A percentile compares a stretch with the other conserved stretches of the same genome.
phyloP scores from a whole-genome alignment of 2,797 vertebrate genomes.

The Adrianichthys oophorus region DNA sequence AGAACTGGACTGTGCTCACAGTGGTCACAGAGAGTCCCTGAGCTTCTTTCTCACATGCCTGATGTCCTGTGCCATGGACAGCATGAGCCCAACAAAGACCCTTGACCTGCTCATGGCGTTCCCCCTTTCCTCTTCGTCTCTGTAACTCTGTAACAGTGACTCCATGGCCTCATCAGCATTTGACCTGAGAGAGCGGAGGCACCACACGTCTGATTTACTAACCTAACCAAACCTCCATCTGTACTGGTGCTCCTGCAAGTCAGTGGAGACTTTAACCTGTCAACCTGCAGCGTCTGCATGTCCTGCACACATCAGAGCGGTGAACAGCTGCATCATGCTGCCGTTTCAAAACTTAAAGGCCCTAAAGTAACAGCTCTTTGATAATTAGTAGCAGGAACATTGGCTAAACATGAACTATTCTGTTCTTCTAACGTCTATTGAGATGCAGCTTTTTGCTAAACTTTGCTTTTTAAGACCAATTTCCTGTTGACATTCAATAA shows the following conservation, averaged over 20 bases:
- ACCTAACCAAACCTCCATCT: neutral
- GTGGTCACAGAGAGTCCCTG: neutral
- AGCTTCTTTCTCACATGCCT: neutral
- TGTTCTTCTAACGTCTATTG: too few relatives aligned
- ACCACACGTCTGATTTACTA: slow-evolving; percentile 16
- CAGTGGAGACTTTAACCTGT: too few relatives aligned
- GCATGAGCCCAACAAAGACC: neutral
- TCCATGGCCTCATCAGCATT: slow-evolving; percentile 25
- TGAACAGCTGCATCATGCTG: too few relatives aligned
- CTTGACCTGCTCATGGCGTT: neutral
- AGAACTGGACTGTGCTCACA: slow-evolving; percentile 15
- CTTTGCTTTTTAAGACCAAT: too few relatives aligned
- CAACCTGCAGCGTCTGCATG: too few relatives aligned
- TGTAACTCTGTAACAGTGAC: slow-evolving; percentile 8
- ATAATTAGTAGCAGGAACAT: too few relatives aligned
- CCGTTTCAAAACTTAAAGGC: too few relatives aligned
- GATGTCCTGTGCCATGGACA: neutral
- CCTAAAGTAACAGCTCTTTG: too few relatives aligned
- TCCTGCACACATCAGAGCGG: too few relatives aligned
- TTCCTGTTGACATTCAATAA: too few relatives aligned
- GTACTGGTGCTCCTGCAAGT: neutral
- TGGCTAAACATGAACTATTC: too few relatives aligned
- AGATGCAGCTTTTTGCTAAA: too few relatives aligned
- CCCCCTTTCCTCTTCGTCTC: neutral
- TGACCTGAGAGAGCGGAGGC: slow-evolving; percentile 21